Conservation (phyloP, 2,113 vertebrate species). For the Falcunculus frontatus region DNA sequence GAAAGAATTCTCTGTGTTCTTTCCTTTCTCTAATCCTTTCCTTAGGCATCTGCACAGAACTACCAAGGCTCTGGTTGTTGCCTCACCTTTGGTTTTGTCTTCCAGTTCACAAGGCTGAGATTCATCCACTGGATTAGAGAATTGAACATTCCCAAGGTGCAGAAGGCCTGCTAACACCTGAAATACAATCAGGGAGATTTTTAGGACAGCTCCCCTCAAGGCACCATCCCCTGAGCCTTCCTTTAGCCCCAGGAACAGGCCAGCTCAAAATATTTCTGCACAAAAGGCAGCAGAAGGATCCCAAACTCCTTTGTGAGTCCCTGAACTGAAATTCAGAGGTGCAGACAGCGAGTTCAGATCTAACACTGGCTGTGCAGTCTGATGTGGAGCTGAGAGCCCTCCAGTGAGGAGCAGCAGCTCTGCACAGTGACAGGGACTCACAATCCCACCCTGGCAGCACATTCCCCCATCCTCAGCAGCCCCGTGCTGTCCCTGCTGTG, state of each 20-base stretch:
- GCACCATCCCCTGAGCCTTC: neutral
- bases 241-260: neutral
- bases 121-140: slow-evolving; percentile 78
- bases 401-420: neutral
- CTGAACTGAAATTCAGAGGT: neutral
- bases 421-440: neutral
- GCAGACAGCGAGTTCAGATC: neutral
- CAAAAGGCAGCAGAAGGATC: neutral
- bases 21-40: neutral
- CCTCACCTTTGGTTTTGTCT: slow-evolving; percentile 77
- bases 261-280: neutral
- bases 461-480: neutral
- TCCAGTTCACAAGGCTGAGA: slow-evolving; percentile 80
- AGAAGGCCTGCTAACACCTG: slow-evolving; percentile 88
- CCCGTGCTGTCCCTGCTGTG: neutral
- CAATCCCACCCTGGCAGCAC: neutral
- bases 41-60: neutral
- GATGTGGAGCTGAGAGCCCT: neutral
- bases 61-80: neutral
- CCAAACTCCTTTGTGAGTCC: neutral
- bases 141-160: slow-evolving; percentile 86
- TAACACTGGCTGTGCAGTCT: neutral
- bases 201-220: neutral
- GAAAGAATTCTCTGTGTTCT: neutral
- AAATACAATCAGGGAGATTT: neutral